Evolutionary conservation across 2,888 invertebrate species (phyloP).

Genomic region (Nemotelus pantherinus): DNA sequence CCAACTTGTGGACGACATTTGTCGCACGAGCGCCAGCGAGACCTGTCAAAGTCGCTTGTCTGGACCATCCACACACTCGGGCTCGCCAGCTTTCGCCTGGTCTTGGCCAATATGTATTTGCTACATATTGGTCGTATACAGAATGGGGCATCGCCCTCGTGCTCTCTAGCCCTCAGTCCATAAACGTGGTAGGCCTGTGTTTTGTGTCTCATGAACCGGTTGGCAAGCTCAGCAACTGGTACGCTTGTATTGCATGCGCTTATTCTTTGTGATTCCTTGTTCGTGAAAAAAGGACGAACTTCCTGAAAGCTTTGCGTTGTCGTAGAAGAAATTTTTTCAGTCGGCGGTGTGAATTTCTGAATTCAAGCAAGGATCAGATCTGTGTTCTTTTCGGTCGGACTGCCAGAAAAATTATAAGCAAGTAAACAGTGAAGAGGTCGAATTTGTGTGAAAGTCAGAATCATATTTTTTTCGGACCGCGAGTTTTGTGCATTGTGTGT

Average conservation of each 20-base stretch:
- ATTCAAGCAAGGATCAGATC: too few species aligned
- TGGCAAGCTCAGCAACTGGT: conserved; percentile 35
- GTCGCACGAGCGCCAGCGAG: too few species aligned
- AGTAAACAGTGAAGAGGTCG: conserved; percentile 5
- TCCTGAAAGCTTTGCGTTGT: neutral
- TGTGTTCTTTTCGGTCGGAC: neutral
- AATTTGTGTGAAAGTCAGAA: neutral
- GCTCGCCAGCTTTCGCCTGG: too few species aligned
- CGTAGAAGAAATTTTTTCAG: neutral
- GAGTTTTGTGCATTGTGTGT: neutral
- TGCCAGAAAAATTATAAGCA: neutral
- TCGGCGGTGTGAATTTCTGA: neutral
- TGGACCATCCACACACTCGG: too few species aligned
- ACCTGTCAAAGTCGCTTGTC: too few species aligned
- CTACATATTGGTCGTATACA: too few species aligned
- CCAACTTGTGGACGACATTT: too few species aligned
- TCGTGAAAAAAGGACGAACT: conserved; percentile 26
- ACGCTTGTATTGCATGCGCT: conserved; percentile 32
- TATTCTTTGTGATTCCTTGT: conserved; percentile 30
- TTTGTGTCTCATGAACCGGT: too few species aligned
- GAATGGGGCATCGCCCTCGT: too few species aligned
- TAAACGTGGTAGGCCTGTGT: too few species aligned
- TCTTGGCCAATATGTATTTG: too few species aligned
- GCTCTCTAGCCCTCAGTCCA: too few species aligned
- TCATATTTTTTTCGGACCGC: neutral